These are phyloP conservation scores for Conopomorpha cramerella DNA, from an alignment of 1,140 invertebrate genomes.

Conservation along the genomic window DNA sequence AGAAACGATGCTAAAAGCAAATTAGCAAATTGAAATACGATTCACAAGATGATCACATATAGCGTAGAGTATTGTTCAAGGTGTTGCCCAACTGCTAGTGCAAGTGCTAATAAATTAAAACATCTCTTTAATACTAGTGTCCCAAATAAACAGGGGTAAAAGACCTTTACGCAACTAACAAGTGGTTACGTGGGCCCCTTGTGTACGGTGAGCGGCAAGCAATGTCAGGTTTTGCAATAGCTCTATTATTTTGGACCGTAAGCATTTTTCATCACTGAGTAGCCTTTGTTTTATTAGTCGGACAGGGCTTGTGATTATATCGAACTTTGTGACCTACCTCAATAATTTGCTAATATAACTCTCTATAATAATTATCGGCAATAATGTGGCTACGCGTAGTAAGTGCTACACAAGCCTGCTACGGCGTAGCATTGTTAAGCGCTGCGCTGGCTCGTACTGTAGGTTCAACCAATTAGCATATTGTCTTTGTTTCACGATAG, in stretches of 20 bases:
- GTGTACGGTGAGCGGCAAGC: constrained; percentile 52
- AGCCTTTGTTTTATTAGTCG: too few relatives aligned
- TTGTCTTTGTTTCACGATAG: too few relatives aligned
- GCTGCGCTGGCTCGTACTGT: too few relatives aligned
- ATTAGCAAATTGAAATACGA: constrained; percentile 24
- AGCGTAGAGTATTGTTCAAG: constrained; percentile 10
- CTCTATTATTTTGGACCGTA: constrained; percentile 33
- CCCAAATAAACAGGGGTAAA: constrained; percentile 57
- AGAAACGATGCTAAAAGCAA: too few relatives aligned
- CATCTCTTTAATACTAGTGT: constrained; percentile 42
- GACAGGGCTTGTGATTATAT: too few relatives aligned
- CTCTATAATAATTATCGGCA: too few relatives aligned
- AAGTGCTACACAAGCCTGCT: too few relatives aligned
- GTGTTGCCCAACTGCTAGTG: constrained; percentile 19
- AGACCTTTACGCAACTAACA: constrained; percentile 51
- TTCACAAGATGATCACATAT: constrained; percentile 20
- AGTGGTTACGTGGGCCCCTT: constrained; percentile 36
- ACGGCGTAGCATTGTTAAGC: too few relatives aligned
- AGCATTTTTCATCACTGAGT: constrained; percentile 24
- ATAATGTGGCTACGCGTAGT: too few relatives aligned
- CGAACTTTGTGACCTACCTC: too few relatives aligned
- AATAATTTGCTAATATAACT: too few relatives aligned
- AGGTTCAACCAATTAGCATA: too few relatives aligned
- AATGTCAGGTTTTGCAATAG: constrained; percentile 45
- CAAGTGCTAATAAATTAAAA: constrained; percentile 45